phyloP scores from a whole-genome alignment of 2,888 invertebrate genomes.

The Smittia aterrima region DNA sequence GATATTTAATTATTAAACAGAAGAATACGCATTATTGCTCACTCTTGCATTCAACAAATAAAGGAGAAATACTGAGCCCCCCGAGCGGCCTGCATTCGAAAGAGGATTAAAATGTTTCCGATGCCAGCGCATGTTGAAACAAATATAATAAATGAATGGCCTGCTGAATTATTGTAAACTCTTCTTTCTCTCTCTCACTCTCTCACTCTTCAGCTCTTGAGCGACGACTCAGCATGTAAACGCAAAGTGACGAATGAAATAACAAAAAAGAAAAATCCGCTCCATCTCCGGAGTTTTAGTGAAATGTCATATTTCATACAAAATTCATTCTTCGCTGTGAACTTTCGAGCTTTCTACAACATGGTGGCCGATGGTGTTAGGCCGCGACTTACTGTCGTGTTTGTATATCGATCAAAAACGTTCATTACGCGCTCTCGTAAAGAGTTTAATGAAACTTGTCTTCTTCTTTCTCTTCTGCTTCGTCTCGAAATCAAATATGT shows the following conservation, averaged over 20 bases:
- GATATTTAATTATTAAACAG: slow-evolving; percentile 38
- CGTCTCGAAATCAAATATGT: slow-evolving; percentile 8
- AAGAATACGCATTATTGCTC: slow-evolving; percentile 24
- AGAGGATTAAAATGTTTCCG: slow-evolving; percentile 32
- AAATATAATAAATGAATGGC: slow-evolving; percentile 36
- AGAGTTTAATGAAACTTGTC: slow-evolving; percentile 16
- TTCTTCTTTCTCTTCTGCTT: background rate
- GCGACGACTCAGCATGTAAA: slow-evolving; percentile 18
- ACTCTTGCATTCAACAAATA: slow-evolving; percentile 34
- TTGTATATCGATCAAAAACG: background rate
- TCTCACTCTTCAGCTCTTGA: background rate
- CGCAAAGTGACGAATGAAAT: slow-evolving; percentile 14
- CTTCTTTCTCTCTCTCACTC: background rate
- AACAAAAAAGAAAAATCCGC: background rate
- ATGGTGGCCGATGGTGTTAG: too few species aligned
- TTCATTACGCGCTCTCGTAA: background rate
- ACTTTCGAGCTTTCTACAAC: background rate
- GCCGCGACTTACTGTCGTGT: background rate
- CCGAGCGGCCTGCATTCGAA: background rate
- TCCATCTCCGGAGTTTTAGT: background rate
- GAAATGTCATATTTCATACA: slow-evolving; percentile 29
- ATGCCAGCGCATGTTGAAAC: slow-evolving; percentile 24
- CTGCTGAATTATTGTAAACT: slow-evolving; percentile 37
- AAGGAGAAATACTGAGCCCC: slow-evolving; percentile 7
- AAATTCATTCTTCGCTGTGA: slow-evolving; percentile 9